These are phyloP conservation scores for Sebastes itinus DNA, from an alignment of 2,797 vertebrate species.

Conservation along the genomic window DNA sequence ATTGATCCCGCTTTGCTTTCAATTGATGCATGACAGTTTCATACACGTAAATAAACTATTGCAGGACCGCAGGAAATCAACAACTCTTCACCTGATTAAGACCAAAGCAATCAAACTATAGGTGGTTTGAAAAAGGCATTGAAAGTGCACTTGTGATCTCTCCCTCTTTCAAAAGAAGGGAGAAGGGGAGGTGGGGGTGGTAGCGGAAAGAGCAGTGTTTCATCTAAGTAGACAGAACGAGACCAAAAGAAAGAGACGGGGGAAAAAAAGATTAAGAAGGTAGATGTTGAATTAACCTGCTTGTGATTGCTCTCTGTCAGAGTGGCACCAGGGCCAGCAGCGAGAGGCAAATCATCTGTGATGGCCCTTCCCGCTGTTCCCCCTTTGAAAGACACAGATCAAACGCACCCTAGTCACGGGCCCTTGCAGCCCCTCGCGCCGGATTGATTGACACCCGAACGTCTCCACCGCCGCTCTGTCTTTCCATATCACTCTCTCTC, in stretches of 20 bases:
- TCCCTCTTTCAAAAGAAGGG: conserved; percentile 52
- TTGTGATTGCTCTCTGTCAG: conserved; percentile 84
- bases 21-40: background rate
- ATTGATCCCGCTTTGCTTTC: background rate
- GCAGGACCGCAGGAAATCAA: conserved; percentile 19
- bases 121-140: conserved; percentile 56
- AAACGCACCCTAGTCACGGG: conserved; percentile 79
- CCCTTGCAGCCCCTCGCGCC: conserved; percentile 70
- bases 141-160: conserved; percentile 61
- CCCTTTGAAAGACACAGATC: conserved; percentile 86
- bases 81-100: conserved; percentile 23
- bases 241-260: conserved; percentile 79
- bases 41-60: background rate
- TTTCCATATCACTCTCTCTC: conserved; percentile 65
- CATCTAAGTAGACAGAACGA: conserved; percentile 82
- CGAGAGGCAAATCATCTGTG: conserved; percentile 84
- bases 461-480: conserved; percentile 66
- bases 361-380: conserved; percentile 82
- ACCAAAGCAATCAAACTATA: conserved; percentile 42
- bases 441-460: conserved; percentile 89
- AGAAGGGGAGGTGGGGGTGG: conserved; percentile 44
- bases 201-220: conserved; percentile 67
- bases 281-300: conserved; percentile 84
- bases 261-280: conserved; percentile 80
- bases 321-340: conserved; percentile 80